Conservation (phyloP, 2,797 vertebrate genomes). For the Syndactyla subalaris region DNA sequence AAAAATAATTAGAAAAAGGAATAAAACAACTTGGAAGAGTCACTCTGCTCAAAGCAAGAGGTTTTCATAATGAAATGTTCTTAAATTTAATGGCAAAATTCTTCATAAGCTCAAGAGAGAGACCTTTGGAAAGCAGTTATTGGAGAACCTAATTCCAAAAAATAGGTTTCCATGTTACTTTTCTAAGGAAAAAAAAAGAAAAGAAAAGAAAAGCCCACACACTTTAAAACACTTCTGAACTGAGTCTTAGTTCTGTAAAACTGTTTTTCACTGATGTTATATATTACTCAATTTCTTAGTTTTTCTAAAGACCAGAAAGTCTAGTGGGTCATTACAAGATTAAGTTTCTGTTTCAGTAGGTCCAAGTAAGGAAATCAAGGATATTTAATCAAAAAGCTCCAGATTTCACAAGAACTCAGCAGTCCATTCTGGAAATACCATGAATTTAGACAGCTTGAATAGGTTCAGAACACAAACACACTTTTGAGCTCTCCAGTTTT, state of each 20-base stretch:
- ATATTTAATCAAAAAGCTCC: not conserved
- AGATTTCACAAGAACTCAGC: not conserved
- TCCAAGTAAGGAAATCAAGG: not conserved
- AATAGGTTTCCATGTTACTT: not conserved
- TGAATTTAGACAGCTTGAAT: not conserved
- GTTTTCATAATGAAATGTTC: not conserved
- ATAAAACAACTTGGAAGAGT: not conserved
- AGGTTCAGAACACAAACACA: not conserved
- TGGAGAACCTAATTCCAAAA: not conserved
- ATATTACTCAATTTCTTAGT: not conserved
- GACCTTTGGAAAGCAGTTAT: not conserved
- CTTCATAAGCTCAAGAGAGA: not conserved
- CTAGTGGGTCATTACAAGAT: not conserved
- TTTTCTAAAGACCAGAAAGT: not conserved
- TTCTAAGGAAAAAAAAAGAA: not conserved
- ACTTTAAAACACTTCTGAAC: not conserved
- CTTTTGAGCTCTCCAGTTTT: not conserved
- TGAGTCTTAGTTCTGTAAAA: not conserved
- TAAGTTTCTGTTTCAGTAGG: not conserved
- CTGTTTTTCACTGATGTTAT: not conserved
- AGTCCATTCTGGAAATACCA: not conserved
- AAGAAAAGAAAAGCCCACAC: not conserved
- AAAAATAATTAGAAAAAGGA: not conserved
- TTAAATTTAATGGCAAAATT: not conserved
- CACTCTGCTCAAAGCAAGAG: not conserved